These are phyloP conservation scores for Bombus picipes DNA, from an alignment of 1,140 invertebrate species.

Conservation along the genomic window DNA sequence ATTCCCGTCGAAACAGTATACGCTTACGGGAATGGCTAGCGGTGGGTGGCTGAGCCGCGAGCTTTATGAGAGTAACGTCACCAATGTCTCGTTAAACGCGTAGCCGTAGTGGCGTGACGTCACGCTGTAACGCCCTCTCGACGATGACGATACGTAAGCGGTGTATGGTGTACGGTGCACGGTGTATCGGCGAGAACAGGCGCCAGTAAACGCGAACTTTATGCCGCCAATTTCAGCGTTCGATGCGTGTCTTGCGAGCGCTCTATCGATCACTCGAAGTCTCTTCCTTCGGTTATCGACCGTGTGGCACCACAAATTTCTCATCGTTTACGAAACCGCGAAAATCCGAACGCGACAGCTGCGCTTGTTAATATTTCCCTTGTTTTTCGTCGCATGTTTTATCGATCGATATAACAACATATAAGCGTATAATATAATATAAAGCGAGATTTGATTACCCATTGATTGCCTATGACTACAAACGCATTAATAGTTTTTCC, in stretches of 20 bases:
- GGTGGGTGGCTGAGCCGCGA: constrained; percentile 19
- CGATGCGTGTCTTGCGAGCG: constrained; percentile 41
- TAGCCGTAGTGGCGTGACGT: constrained; percentile 52
- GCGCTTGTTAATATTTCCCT: not conserved
- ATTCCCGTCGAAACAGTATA: constrained; percentile 36
- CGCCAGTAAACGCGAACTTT: constrained; percentile 49
- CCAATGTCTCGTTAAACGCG: constrained; percentile 41
- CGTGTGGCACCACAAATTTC: not conserved
- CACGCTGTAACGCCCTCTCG: constrained; percentile 42
- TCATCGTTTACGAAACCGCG: not conserved
- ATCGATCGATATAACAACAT: not conserved
- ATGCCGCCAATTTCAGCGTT: constrained; percentile 52
- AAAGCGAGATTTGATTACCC: not conserved
- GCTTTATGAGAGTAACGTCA: constrained; percentile 62
- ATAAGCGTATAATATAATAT: not conserved
- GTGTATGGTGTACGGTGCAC: constrained; percentile 11
- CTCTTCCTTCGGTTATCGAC: constrained; percentile 4
- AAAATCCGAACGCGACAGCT: not conserved
- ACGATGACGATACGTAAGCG: constrained; percentile 36
- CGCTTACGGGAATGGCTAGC: not conserved
- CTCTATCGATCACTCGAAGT: constrained; percentile 16
- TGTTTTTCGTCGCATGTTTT: not conserved
- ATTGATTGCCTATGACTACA: too few species aligned
- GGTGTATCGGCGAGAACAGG: constrained; percentile 14
- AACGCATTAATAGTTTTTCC: not conserved